A percentile compares a stretch with the other conserved stretches of the same genome.
Conservation (phyloP, 2,113 vertebrate species). For the Petaurus breviceps region DNA sequence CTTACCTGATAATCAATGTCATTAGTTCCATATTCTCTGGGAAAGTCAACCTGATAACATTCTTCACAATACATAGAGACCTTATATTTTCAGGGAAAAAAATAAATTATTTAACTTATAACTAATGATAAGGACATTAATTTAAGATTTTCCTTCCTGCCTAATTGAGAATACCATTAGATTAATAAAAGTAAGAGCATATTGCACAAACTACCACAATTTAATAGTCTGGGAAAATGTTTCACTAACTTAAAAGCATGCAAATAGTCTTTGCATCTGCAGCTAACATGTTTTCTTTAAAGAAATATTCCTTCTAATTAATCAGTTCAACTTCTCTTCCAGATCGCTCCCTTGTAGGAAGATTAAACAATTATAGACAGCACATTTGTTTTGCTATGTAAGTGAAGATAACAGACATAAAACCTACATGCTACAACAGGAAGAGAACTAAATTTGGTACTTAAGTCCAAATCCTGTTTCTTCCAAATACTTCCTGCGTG, state of each 20-base stretch:
- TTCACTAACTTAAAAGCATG: slow-evolving; percentile 8
- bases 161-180: slow-evolving; percentile 55
- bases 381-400: not conserved
- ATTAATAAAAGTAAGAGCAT: not conserved
- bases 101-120: slow-evolving; percentile 56
- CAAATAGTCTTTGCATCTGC: not conserved
- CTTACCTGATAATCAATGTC: slow-evolving; percentile 25
- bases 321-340: not conserved
- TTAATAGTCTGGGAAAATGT: slow-evolving; percentile 48
- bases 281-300: not conserved
- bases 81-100: slow-evolving; percentile 1
- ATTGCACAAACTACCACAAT: slow-evolving; percentile 34
- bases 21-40: slow-evolving; percentile 16
- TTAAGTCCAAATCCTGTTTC: not conserved
- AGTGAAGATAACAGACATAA: slow-evolving; percentile 14
- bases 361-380: slow-evolving; percentile 6
- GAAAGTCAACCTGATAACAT: slow-evolving; percentile 32
- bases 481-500: not conserved
- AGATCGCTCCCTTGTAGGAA: not conserved
- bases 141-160: slow-evolving; percentile 50
- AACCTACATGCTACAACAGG: slow-evolving; percentile 37
- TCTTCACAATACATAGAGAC: not conserved
- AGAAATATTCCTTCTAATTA: not conserved
- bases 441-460: not conserved
- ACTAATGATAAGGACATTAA: slow-evolving; percentile 35